Conservation (phyloP, 2,797 vertebrate species). For the Tangara arthus region DNA sequence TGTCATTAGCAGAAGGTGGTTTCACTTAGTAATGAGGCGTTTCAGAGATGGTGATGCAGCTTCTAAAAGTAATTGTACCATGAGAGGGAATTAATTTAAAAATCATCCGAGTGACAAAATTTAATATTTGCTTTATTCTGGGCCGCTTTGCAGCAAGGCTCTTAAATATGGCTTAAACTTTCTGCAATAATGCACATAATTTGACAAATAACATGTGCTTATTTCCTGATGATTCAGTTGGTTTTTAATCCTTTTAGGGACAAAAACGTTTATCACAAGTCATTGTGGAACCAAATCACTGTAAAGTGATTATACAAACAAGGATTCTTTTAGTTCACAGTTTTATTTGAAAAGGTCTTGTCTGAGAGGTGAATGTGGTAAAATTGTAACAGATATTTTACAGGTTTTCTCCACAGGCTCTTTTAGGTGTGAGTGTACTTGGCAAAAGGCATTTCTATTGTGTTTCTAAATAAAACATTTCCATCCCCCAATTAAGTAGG, state of each 20-base stretch:
- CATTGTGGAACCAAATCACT: not conserved
- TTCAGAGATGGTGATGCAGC: not conserved
- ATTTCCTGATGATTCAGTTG: not conserved
- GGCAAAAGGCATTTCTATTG: not conserved
- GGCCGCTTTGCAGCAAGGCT: not conserved
- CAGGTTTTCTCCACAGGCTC: not conserved
- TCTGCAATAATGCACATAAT: not conserved
- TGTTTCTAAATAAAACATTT: not conserved
- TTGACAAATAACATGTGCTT: not conserved
- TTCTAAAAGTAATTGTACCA: slow-evolving; percentile 13
- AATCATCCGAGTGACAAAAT: slow-evolving; percentile 10
- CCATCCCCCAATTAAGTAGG: not conserved
- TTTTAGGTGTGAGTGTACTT: not conserved
- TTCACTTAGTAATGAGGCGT: not conserved
- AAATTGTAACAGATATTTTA: not conserved
- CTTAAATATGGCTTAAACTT: not conserved
- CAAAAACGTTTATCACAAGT: not conserved
- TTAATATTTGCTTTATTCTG: slow-evolving; percentile 3
- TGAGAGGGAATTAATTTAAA: slow-evolving; percentile 21
- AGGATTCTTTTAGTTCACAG: not conserved
- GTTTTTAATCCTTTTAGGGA: not conserved
- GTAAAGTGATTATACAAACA: not conserved
- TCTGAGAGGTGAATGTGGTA: not conserved
- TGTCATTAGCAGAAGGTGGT: not conserved
- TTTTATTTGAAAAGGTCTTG: not conserved